These are phyloP conservation scores for Parambassis ranga DNA, from an alignment of 2,797 vertebrate species.

Conservation along the genomic window DNA sequence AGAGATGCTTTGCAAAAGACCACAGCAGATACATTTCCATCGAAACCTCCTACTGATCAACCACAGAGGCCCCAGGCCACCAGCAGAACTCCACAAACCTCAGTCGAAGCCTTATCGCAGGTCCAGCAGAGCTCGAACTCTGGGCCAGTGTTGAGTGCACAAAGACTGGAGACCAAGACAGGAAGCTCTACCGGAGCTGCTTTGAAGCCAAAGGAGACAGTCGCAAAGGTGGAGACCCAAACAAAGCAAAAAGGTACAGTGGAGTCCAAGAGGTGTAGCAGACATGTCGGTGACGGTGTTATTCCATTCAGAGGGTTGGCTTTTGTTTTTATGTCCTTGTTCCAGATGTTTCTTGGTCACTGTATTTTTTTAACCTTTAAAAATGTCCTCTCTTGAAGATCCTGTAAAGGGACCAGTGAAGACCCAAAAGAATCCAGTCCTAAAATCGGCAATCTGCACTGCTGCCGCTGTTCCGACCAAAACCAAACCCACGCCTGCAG, in stretches of 20 bases:
- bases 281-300: background rate
- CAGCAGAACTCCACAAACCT: background rate
- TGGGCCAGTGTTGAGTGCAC: background rate
- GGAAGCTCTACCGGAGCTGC: background rate
- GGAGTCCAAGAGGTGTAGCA: background rate
- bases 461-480: too few relatives aligned
- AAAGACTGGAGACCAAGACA: background rate
- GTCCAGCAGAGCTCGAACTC: background rate
- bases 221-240: background rate
- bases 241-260: conserved; percentile 8
- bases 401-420: background rate
- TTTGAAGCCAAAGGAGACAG: background rate
- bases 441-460: too few relatives aligned
- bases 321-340: background rate
- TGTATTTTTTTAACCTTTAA: background rate
- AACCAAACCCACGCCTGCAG: background rate
- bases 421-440: background rate
- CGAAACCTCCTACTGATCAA: background rate
- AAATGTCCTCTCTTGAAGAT: background rate
- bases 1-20: too few relatives aligned
- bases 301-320: background rate
- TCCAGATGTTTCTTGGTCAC: background rate
- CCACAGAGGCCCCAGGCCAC: background rate
- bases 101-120: background rate
- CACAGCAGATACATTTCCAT: background rate